Conservation (phyloP, 2,888 invertebrate species). For the Drosophila vallismaia region DNA sequence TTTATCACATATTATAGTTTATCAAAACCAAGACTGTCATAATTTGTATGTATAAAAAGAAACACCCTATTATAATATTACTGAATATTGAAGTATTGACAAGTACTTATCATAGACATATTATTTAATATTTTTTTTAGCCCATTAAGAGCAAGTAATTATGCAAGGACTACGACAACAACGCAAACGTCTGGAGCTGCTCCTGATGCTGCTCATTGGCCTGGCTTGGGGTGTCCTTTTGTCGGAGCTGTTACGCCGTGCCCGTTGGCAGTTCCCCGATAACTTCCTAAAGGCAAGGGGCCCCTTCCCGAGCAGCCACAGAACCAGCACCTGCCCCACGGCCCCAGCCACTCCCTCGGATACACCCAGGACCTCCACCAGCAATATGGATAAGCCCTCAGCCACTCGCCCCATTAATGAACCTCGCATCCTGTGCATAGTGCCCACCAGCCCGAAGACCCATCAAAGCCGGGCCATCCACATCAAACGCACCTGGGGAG, state of each 20-base stretch:
- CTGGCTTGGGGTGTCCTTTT: constrained; percentile 72
- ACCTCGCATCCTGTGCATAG: constrained; percentile 96
- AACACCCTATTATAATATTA: neutral
- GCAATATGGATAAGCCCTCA: neutral
- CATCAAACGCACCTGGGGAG: constrained; percentile 97
- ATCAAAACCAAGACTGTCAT: neutral
- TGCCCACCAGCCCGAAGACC: constrained; percentile 95
- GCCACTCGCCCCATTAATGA: constrained; percentile 85
- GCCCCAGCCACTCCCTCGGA: too few species aligned
- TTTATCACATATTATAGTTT: too few species aligned
- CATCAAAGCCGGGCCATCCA: constrained; percentile 94
- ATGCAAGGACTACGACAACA: constrained; percentile 42
- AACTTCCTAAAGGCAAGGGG: neutral
- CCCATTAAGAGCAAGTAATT: neutral
- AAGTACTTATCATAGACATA: neutral
- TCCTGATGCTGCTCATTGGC: constrained; percentile 70
- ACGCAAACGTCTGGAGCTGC: constrained; percentile 52
- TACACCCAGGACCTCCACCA: neutral
- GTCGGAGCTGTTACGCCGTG: constrained; percentile 66
- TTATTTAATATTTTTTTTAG: neutral
- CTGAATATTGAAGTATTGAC: neutral
- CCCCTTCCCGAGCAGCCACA: neutral
- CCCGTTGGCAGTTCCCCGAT: constrained; percentile 17
- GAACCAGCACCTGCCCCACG: neutral
- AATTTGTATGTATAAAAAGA: neutral